These are phyloP conservation scores for Phalloptychus januarius DNA, from an alignment of 2,797 vertebrate genomes.

Conservation along the genomic window DNA sequence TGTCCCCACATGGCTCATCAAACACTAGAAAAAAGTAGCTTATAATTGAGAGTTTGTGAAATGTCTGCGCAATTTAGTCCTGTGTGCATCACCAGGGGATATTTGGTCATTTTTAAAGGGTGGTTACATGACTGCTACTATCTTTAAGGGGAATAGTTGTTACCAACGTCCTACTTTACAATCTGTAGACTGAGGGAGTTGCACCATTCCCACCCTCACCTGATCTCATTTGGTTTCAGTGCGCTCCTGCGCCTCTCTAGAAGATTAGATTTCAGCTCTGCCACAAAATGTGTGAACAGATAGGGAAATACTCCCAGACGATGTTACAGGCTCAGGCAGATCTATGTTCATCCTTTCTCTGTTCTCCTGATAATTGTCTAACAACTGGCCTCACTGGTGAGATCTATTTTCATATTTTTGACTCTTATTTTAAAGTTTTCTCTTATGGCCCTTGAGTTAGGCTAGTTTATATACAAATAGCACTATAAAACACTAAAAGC, in stretches of 20 bases:
- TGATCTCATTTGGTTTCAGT: constrained; percentile 11
- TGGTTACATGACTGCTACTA: constrained; percentile 33
- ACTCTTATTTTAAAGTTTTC: background rate
- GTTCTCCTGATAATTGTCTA: constrained; percentile 12
- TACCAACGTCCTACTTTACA: constrained; percentile 43
- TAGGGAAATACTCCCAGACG: constrained; percentile 5
- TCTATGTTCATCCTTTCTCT: constrained; percentile 9
- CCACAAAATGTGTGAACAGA: constrained; percentile 25
- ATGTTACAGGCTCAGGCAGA: constrained; percentile 17
- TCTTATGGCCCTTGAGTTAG: background rate
- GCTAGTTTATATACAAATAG: background rate
- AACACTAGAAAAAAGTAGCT: constrained; percentile 17
- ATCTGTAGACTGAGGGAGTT: constrained; percentile 14
- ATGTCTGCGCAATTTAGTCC: constrained; percentile 8
- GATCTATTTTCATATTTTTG: background rate
- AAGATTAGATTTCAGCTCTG: constrained; percentile 29
- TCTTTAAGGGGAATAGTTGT: constrained; percentile 37
- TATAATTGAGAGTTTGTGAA: constrained; percentile 2
- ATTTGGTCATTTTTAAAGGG: constrained; percentile 14
- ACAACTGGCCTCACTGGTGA: background rate
- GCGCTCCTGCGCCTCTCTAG: constrained; percentile 6
- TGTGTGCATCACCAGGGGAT: constrained; percentile 18
- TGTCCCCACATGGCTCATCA: constrained; percentile 33
- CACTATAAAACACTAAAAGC: background rate
- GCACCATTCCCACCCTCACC: constrained; percentile 10